These are phyloP conservation scores for Connochaetes taurinus DNA, from an alignment of 2,113 vertebrate genomes.

Conservation along the genomic window DNA sequence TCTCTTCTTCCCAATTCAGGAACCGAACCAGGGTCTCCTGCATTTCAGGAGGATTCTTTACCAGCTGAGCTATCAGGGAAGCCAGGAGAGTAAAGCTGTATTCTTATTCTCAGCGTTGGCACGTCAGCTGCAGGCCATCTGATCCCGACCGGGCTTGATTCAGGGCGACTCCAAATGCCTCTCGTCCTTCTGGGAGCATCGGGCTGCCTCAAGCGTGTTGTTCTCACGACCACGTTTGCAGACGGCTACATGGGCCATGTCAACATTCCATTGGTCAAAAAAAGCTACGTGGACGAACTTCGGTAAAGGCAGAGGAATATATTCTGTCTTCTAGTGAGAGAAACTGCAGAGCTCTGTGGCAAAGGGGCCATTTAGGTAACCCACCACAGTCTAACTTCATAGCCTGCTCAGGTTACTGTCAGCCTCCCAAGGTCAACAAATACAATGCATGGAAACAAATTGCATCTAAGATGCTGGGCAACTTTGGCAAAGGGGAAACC, in stretches of 20 bases:
- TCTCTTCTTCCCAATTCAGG: not conserved
- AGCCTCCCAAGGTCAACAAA: not conserved
- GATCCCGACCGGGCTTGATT: not conserved
- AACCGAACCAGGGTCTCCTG: not conserved
- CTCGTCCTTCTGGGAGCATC: not conserved
- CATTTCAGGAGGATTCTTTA: not conserved
- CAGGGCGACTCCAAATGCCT: not conserved
- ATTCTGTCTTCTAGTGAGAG: not conserved
- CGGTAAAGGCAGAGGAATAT: not conserved
- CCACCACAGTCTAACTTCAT: not conserved
- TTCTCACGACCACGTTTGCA: not conserved
- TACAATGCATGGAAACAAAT: not conserved
- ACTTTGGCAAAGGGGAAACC: not conserved
- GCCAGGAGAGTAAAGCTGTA: not conserved
- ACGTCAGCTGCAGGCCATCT: not conserved
- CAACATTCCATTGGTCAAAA: not conserved
- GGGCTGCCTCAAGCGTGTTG: not conserved
- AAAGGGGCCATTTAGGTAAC: not conserved
- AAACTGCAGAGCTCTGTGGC: not conserved
- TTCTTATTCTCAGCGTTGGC: not conserved
- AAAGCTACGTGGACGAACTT: not conserved
- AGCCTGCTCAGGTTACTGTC: not conserved
- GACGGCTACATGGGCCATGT: too few species aligned
- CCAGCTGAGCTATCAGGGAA: not conserved
- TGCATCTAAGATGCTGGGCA: not conserved